phyloP scores from a whole-genome alignment of 2,888 invertebrate genomes.

The Trachelus troglodyta region DNA sequence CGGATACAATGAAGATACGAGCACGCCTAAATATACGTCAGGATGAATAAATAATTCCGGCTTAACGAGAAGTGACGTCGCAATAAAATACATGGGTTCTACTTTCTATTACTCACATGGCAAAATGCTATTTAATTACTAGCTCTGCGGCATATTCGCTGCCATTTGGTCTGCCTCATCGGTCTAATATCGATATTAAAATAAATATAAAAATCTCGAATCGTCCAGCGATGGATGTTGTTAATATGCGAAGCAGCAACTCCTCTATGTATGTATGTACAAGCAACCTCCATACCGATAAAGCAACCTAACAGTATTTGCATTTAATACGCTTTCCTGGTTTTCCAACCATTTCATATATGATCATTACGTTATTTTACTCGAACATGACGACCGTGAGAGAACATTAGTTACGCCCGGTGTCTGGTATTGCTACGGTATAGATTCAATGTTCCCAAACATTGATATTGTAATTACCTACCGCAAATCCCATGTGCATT shows the following conservation, averaged over 20 bases:
- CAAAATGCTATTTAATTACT: conserved; percentile 20
- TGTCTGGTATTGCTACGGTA: neutral
- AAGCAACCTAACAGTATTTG: conserved; percentile 26
- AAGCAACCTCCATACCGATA: neutral
- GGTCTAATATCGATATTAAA: conserved; percentile 24
- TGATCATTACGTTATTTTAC: conserved; percentile 22
- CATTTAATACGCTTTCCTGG: conserved; percentile 30
- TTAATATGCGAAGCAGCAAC: conserved; percentile 26
- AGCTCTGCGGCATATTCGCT: neutral
- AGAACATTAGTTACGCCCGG: neutral
- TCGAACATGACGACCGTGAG: neutral
- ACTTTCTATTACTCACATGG: neutral
- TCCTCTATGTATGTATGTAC: neutral
- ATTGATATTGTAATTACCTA: conserved; percentile 31
- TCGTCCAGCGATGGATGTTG: conserved; percentile 13
- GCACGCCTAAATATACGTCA: neutral
- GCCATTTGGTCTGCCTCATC: neutral
- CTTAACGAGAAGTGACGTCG: no score
- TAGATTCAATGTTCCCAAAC: conserved; percentile 13
- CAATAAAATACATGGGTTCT: neutral
- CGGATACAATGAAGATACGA: neutral
- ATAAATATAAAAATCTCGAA: conserved; percentile 39
- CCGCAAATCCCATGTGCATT: conserved; percentile 27
- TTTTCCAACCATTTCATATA: conserved; percentile 30
- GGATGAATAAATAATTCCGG: no score